These are phyloP conservation scores for Melolontha melolontha DNA, from an alignment of 2,888 invertebrate genomes.

Conservation along the genomic window DNA sequence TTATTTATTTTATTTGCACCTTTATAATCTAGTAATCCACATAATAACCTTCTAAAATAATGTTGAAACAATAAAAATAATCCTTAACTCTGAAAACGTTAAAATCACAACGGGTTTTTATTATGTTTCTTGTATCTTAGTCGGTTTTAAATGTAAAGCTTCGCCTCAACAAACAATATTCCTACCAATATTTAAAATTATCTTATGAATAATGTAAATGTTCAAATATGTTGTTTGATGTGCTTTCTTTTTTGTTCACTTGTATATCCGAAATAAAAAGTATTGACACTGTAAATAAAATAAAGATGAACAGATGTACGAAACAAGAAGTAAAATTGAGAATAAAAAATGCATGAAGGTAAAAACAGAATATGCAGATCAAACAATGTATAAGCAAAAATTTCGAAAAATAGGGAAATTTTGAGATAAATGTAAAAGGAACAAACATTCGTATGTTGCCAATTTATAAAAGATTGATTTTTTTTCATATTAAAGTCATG, in stretches of 20 bases:
- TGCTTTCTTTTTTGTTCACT: not conserved
- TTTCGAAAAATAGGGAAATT: not conserved
- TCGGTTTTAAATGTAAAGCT: too few relatives aligned
- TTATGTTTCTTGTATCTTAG: too few relatives aligned
- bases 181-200: slow-evolving; percentile 7
- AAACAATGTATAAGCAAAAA: not conserved
- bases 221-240: not conserved
- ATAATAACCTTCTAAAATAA: too few relatives aligned
- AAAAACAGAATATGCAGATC: slow-evolving; percentile 2
- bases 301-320: slow-evolving; percentile 24
- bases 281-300: slow-evolving; percentile 32
- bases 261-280: slow-evolving; percentile 7
- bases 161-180: not conserved
- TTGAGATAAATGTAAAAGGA: too few relatives aligned
- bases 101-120: too few relatives aligned
- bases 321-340: slow-evolving; percentile 24
- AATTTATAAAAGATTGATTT: not conserved
- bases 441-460: not conserved
- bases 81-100: too few relatives aligned
- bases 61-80: too few relatives aligned
- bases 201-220: slow-evolving; percentile 4
- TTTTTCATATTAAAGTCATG: too few relatives aligned
- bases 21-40: too few relatives aligned
- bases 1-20: too few relatives aligned
- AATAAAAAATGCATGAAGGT: slow-evolving; percentile 27